A percentile compares a stretch with the other conserved stretches of the same genome.
phyloP scores from a whole-genome alignment of 2,888 invertebrate species.

The Holacanthella duospinosa region DNA sequence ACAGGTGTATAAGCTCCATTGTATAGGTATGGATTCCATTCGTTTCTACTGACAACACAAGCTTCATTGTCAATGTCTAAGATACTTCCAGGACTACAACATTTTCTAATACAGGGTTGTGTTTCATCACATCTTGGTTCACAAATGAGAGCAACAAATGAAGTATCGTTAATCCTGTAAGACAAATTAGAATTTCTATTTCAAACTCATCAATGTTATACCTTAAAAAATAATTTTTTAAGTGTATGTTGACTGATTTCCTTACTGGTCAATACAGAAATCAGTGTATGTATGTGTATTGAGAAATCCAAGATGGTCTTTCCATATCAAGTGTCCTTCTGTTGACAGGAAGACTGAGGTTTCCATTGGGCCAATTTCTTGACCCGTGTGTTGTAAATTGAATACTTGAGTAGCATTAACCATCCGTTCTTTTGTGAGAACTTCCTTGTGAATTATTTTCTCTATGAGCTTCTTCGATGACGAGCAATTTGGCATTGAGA shows the following conservation, averaged over 20 bases:
- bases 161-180: conserved; percentile 21
- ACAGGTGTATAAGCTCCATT: neutral
- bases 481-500: conserved; percentile 1
- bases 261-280: conserved; percentile 37
- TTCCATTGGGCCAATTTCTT: neutral
- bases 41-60: conserved; percentile 23
- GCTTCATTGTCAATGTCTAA: conserved; percentile 21
- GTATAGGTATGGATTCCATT: conserved; percentile 32
- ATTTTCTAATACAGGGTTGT: conserved; percentile 34
- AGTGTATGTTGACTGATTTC: neutral
- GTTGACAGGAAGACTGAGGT: conserved; percentile 21
- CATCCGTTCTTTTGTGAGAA: neutral
- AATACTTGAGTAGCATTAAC: neutral
- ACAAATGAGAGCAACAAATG: conserved; percentile 34
- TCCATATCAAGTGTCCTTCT: conserved; percentile 31
- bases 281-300: conserved; percentile 28
- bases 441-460: neutral
- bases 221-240: conserved; percentile 4
- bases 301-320: conserved; percentile 28
- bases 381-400: neutral
- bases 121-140: conserved; percentile 28
- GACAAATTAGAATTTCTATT: neutral
- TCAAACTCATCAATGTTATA: neutral
- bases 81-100: conserved; percentile 30
- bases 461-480: neutral